Evolutionary conservation across 2,888 invertebrate species (phyloP).

Genomic region (Diogma glabrata): DNA sequence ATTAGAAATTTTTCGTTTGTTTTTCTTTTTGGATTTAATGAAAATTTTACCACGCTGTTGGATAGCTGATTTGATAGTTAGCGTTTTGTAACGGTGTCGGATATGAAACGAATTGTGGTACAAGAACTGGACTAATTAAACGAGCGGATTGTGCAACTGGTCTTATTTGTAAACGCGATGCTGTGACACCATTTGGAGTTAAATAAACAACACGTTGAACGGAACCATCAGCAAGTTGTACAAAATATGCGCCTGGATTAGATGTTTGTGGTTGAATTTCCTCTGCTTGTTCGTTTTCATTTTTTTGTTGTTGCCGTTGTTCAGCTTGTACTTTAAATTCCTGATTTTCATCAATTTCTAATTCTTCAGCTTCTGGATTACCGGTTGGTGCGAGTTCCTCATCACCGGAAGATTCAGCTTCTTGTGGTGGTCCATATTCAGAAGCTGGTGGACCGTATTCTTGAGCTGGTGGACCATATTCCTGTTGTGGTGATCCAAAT

Average conservation of each 20-base stretch:
- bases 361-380: conserved; percentile 3
- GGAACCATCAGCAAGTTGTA: conserved; percentile 49
- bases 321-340: neutral
- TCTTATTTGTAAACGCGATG: neutral
- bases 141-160: neutral
- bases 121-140: conserved; percentile 2
- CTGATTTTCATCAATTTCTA: neutral
- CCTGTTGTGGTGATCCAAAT: conserved; percentile 37
- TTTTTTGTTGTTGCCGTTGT: neutral
- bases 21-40: no score
- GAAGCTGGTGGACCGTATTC: conserved; percentile 35
- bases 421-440: conserved; percentile 27
- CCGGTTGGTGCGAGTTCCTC: conserved; percentile 15
- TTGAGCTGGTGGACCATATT: conserved; percentile 37
- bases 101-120: conserved; percentile 5
- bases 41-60: no score
- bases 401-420: neutral
- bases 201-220: conserved; percentile 50
- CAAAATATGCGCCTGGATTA: conserved; percentile 46
- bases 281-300: neutral
- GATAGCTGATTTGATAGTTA: conserved; percentile 5
- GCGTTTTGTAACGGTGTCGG: no score
- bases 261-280: neutral
- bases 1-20: no score
- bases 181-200: conserved; percentile 27